Conservation (phyloP, 2,113 vertebrate species). For the Dermatemys mawii region DNA sequence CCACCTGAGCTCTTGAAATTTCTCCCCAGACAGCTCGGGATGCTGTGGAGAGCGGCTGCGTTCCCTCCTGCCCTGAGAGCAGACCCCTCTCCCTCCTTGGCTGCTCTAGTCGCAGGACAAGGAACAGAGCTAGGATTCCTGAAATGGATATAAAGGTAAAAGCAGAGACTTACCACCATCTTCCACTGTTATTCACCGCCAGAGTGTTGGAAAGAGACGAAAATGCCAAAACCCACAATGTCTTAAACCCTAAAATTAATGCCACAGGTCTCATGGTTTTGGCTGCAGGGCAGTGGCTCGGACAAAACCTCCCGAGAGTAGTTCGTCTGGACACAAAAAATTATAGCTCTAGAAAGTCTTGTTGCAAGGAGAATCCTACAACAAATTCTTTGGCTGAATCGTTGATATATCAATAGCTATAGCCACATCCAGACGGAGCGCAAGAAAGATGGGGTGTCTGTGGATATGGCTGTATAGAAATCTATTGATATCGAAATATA, state of each 20-base stretch:
- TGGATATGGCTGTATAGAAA: neutral
- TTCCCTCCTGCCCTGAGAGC: too few relatives aligned
- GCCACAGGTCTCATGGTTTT: conserved; percentile 86
- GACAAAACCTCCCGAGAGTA: neutral
- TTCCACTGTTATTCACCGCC: conserved; percentile 91
- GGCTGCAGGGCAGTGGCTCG: conserved; percentile 42
- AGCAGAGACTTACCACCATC: conserved; percentile 87
- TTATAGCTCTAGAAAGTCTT: neutral
- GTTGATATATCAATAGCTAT: too few relatives aligned
- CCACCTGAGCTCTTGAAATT: neutral
- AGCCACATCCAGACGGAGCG: too few relatives aligned
- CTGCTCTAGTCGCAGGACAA: neutral
- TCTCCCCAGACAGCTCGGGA: too few relatives aligned
- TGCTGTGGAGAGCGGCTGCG: neutral
- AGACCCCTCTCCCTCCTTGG: neutral
- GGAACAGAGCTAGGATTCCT: neutral
- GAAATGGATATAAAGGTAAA: neutral
- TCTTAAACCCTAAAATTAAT: conserved; percentile 86
- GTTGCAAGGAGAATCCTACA: neutral
- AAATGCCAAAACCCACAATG: conserved; percentile 87
- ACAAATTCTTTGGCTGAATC: too few relatives aligned
- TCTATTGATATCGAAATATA: neutral
- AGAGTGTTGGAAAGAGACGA: conserved; percentile 89
- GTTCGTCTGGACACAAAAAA: conserved; percentile 52
- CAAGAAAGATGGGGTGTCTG: too few relatives aligned